Evolutionary conservation across 2,797 vertebrate species (phyloP), one percentile per base, ranked within the genome.

Genomic region (Graptemys geographica): DNA sequence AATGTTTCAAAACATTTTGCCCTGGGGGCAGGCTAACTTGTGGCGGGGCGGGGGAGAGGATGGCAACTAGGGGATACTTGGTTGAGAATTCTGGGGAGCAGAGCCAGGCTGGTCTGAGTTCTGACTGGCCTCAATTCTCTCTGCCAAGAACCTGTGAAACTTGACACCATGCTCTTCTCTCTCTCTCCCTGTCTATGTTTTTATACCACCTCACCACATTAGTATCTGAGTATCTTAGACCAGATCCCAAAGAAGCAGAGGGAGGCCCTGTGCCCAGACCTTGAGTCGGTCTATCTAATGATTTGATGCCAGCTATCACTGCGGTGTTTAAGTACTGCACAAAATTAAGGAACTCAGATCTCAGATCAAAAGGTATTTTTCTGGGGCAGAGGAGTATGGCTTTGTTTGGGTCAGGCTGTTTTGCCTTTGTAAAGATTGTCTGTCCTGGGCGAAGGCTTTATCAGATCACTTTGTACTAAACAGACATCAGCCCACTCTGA

Each of bases 391-490:
- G n/a, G 65, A 21, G n/a, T 37, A 37, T 72, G 65, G 19, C n/a
- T 72, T 72, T 72, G 37, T 25, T 69, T 41, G 37, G 21, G n/a
- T 21, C 3, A 10, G 37, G 5, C n/a, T 72, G 65, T 41, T 72
- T 72, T 72, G 65, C 65, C n/a, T 72, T 37, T 72, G 33, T 41
- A 72, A 72, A 37, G 21, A 23, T 41, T 41, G 65, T 37, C 18
- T 65, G 12, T 6, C 8, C 6, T 33, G 37, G 0, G 0, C 27
- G 31, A 44, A 79, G 65, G 33, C 5, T 78, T 44, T 81, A 19
- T 11, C 52, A 1, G 0, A 8, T 57, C 49, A 41, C 81, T 27
- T 27, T 74, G 52, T 16, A 6, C 57, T 59, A 69, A 79, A 19
- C 78, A 78, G 55, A 69, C 13, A 31, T 25, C 69, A 82, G 52